Conservation (phyloP, 1,140 invertebrate genomes). For the Megathymus violae region DNA sequence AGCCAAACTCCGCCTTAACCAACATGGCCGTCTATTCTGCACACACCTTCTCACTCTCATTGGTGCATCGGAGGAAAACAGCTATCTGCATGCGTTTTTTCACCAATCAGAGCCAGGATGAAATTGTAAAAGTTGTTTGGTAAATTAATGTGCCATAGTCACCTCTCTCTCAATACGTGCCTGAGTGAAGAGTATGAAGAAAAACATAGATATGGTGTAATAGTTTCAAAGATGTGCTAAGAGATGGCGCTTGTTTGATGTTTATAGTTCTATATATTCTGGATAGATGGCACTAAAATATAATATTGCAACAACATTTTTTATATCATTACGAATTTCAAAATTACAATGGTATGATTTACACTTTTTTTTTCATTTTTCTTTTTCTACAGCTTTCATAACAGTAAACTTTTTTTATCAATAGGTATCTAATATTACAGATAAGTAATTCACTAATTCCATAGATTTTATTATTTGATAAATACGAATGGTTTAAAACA, state of each 20-base stretch:
- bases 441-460: too few relatives aligned
- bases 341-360: too few relatives aligned
- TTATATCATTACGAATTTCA: too few relatives aligned
- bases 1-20: conserved; percentile 69
- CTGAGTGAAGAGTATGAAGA: conserved; percentile 53
- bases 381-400: too few relatives aligned
- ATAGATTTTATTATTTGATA: too few relatives aligned
- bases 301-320: neutral
- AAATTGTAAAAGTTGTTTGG: conserved; percentile 56
- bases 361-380: too few relatives aligned
- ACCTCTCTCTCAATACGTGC: conserved; percentile 55
- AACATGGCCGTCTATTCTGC: conserved; percentile 68
- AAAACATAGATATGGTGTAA: conserved; percentile 45
- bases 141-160: conserved; percentile 51
- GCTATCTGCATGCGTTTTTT: conserved; percentile 47
- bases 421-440: too few relatives aligned
- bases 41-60: conserved; percentile 55
- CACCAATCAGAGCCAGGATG: conserved; percentile 69
- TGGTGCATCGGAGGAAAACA: conserved; percentile 61
- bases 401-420: too few relatives aligned
- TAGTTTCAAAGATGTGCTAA: conserved; percentile 33
- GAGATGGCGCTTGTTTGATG: conserved; percentile 60
- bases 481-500: too few relatives aligned
- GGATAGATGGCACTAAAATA: conserved; percentile 42
- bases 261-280: conserved; percentile 45